phyloP scores from a whole-genome alignment of 2,113 vertebrate species.

The Thamnophis sirtalis region DNA sequence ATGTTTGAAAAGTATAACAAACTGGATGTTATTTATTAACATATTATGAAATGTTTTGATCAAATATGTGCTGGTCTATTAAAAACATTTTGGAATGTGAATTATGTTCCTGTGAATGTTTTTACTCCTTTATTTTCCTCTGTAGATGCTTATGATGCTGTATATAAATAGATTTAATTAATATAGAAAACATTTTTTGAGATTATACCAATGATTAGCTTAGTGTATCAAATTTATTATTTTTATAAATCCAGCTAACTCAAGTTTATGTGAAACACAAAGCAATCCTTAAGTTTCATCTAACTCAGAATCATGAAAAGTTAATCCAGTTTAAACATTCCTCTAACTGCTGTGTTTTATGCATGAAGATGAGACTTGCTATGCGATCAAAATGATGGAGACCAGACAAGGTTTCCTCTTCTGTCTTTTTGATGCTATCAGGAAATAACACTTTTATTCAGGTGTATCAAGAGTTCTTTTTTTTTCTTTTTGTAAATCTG shows the following conservation, averaged over 20 bases:
- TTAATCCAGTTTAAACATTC: conserved; percentile 49
- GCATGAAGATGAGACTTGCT: conserved; percentile 62
- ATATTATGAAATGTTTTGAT: conserved; percentile 81
- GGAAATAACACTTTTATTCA: conserved; percentile 68
- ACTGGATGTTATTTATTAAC: conserved; percentile 86
- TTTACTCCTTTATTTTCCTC: conserved; percentile 75
- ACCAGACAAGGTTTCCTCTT: conserved; percentile 34
- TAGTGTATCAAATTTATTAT: conserved; percentile 56
- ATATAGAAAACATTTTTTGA: conserved; percentile 65
- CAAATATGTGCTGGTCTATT: conserved; percentile 92
- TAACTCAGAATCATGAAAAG: conserved; percentile 54
- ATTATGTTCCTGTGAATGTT: conserved; percentile 79
- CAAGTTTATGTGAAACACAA: conserved; percentile 55
- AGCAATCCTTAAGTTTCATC: conserved; percentile 54
- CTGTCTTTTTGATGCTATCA: conserved; percentile 53
- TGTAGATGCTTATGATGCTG: conserved; percentile 77
- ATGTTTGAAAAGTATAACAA: conserved; percentile 79
- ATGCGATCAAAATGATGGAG: conserved; percentile 64
- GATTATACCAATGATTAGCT: conserved; percentile 61
- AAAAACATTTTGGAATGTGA: conserved; percentile 82
- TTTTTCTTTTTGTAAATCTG: conserved; percentile 77
- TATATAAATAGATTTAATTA: conserved; percentile 69
- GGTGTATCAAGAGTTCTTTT: conserved; percentile 66
- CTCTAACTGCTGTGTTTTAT: conserved; percentile 61
- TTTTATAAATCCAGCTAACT: conserved; percentile 49